phyloP scores from a whole-genome alignment of 2,888 invertebrate species.

The Steromphala cineraria region DNA sequence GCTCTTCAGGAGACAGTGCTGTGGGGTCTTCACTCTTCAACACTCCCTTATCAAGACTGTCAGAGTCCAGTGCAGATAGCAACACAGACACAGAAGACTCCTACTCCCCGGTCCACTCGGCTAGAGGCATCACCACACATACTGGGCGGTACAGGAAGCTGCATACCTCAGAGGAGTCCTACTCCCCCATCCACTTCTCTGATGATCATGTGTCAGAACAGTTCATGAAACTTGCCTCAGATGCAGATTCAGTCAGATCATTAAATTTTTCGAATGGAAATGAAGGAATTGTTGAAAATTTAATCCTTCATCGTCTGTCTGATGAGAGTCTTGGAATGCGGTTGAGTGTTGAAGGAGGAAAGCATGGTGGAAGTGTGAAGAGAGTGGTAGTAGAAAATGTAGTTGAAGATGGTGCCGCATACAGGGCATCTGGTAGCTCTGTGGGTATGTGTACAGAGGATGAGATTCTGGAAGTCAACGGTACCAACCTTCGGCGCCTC shows the following conservation, averaged over 20 bases:
- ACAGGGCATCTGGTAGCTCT: slow-evolving; percentile 59
- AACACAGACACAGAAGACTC: slow-evolving; percentile 22
- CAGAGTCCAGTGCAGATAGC: slow-evolving; percentile 13
- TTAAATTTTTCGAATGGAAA: neutral
- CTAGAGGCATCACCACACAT: neutral
- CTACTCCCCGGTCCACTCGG: neutral
- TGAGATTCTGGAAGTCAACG: slow-evolving; percentile 91
- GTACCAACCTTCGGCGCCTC: slow-evolving; percentile 85
- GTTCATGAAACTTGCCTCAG: neutral
- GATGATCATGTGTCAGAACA: slow-evolving; percentile 6
- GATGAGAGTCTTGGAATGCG: slow-evolving; percentile 94
- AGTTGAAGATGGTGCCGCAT: slow-evolving; percentile 68
- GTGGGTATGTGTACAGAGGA: slow-evolving; percentile 86
- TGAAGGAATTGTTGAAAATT: slow-evolving; percentile 75
- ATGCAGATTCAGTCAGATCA: neutral
- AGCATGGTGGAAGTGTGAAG: slow-evolving; percentile 85
- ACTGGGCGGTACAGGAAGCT: neutral
- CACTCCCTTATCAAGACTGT: neutral
- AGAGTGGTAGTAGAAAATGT: slow-evolving; percentile 83
- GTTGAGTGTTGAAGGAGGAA: slow-evolving; percentile 93
- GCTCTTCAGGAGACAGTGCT: neutral
- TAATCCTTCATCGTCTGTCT: slow-evolving; percentile 88
- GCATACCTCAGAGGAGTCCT: neutral
- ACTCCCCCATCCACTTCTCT: neutral
- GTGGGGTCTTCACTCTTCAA: neutral